phyloP scores from a whole-genome alignment of 2,797 vertebrate genomes.

The Coluber constrictor region DNA sequence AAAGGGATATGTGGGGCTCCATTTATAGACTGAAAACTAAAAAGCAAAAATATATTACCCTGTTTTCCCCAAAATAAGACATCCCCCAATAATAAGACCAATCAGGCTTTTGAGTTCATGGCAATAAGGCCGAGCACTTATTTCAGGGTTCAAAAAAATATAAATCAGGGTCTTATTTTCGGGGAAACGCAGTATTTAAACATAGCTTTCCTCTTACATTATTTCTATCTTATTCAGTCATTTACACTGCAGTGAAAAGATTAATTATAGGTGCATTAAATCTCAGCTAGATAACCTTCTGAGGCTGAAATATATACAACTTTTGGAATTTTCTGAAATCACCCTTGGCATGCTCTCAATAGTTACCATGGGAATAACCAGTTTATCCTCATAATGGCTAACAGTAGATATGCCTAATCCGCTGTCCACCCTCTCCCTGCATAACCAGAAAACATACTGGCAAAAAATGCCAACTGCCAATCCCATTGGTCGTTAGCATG shows the following conservation, averaged over 20 bases:
- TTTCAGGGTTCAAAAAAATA: too few species aligned
- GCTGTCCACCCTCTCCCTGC: accelerated
- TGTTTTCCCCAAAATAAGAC: too few species aligned
- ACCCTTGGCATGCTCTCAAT: not conserved
- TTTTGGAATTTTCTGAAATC: not conserved
- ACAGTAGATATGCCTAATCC: not conserved
- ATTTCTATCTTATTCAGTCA: not conserved
- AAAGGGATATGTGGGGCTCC: not conserved
- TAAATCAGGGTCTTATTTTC: too few species aligned
- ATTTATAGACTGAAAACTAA: not conserved
- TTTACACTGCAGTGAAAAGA: not conserved
- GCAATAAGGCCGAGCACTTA: too few species aligned
- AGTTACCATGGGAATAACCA: not conserved
- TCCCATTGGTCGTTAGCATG: not conserved
- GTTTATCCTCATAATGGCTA: not conserved
- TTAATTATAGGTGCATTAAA: not conserved
- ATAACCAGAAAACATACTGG: not conserved
- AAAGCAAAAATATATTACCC: not conserved
- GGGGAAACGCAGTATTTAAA: not conserved
- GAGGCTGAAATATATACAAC: not conserved
- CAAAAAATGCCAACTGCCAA: not conserved
- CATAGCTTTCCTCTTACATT: not conserved
- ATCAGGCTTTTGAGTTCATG: too few species aligned
- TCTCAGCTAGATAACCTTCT: not conserved
- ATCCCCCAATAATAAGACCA: too few species aligned